These are phyloP conservation scores for Phytoseiulus persimilis DNA, from an alignment of 2,888 invertebrate genomes.

Conservation along the genomic window DNA sequence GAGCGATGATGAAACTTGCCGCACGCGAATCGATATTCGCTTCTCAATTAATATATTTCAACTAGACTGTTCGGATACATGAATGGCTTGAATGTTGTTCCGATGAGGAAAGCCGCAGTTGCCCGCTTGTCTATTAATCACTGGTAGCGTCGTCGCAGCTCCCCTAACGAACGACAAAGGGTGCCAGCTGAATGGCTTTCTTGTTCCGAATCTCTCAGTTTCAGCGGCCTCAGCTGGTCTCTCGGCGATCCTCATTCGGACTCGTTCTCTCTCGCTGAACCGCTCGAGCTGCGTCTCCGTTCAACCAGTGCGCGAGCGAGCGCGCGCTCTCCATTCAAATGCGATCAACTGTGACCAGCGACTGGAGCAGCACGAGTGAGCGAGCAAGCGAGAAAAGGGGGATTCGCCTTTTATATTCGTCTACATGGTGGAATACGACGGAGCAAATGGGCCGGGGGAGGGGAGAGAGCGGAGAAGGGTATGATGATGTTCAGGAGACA, in stretches of 20 bases:
- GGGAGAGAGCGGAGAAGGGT: neutral
- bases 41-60: neutral
- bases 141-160: neutral
- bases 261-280: neutral
- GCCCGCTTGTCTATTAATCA: neutral
- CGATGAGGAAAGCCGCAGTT: neutral
- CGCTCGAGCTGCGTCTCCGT: neutral
- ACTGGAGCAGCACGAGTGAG: conserved; percentile 10
- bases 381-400: conserved; percentile 1
- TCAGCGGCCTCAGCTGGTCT: neutral
- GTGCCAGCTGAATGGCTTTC: neutral
- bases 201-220: neutral
- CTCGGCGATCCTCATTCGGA: neutral
- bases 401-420: neutral
- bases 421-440: neutral
- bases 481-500: neutral
- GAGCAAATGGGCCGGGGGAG: neutral
- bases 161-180: neutral
- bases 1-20: neutral
- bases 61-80: neutral
- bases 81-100: neutral
- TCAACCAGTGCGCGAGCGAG: neutral
- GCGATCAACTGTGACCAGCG: conserved; percentile 35
- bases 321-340: conserved; percentile 21
- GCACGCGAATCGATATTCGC: neutral